Evolutionary conservation across 2,888 invertebrate genomes (phyloP).

Genomic region (Acrocera orbiculus): DNA sequence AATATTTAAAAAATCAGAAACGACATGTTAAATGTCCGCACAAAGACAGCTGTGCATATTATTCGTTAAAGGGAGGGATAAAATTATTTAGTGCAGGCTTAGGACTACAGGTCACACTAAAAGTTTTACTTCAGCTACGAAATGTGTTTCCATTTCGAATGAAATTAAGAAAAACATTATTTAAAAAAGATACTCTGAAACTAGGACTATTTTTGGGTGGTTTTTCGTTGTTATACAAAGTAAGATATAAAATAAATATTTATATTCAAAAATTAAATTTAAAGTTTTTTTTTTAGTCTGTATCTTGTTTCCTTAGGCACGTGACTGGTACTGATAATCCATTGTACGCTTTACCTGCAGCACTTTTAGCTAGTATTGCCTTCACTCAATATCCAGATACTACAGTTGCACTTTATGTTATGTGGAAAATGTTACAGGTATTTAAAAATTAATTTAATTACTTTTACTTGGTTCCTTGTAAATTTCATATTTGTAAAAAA

Average conservation of each 20-base stretch:
- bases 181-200: constrained; percentile 38
- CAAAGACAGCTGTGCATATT: constrained; percentile 40
- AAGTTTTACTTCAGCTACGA: constrained; percentile 38
- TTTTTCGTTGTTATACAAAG: constrained; percentile 49
- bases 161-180: constrained; percentile 34
- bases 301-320: constrained; percentile 48
- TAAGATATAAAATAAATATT: constrained; percentile 18
- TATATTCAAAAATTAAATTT: neutral
- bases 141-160: constrained; percentile 36
- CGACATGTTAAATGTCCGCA: constrained; percentile 38
- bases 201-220: constrained; percentile 51
- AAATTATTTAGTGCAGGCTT: constrained; percentile 45
- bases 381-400: constrained; percentile 59
- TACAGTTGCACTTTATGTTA: constrained; percentile 60
- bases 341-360: constrained; percentile 48
- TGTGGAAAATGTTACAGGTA: constrained; percentile 72
- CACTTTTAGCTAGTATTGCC: constrained; percentile 48
- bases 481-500: no score
- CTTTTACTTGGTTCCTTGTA: no score
- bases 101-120: constrained; percentile 40
- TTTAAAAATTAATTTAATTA: constrained; percentile 1
- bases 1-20: constrained; percentile 31
- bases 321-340: constrained; percentile 40
- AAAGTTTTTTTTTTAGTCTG: constrained; percentile 30
- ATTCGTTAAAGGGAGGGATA: constrained; percentile 35